These are phyloP conservation scores for Trachythela sp. DNA, from an alignment of 64 coral and sea anemone species.

Conservation along the genomic window DNA sequence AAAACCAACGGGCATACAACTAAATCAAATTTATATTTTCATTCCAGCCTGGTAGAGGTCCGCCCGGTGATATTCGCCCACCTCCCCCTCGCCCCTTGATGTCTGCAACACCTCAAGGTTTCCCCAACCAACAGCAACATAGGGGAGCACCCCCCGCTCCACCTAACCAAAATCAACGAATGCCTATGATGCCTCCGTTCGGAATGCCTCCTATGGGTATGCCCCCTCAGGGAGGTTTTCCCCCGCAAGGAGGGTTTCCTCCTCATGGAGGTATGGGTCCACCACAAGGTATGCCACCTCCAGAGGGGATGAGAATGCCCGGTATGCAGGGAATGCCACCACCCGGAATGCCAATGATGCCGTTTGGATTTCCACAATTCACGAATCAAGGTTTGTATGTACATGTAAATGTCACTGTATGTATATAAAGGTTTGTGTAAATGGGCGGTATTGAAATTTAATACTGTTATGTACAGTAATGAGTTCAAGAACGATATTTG, in stretches of 20 bases:
- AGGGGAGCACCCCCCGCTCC: background rate
- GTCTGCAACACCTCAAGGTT: background rate
- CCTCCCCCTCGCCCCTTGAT: background rate
- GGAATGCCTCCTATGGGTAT: constrained; percentile 28
- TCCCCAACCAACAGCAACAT: background rate
- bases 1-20: too few species aligned
- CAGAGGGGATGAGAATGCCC: background rate
- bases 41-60: background rate
- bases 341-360: constrained; percentile 48
- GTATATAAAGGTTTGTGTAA: too few species aligned
- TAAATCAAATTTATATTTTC: background rate
- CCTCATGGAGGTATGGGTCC: constrained; percentile 10
- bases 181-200: background rate
- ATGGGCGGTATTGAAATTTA: too few species aligned
- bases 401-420: too few species aligned
- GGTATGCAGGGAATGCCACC: constrained; percentile 16
- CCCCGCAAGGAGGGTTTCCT: constrained; percentile 70
- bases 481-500: too few species aligned
- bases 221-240: constrained; percentile 49
- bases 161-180: background rate
- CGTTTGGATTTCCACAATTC: background rate
- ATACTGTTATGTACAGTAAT: too few species aligned
- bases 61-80: background rate
- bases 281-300: constrained; percentile 62
- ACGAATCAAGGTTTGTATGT: background rate